A percentile compares a stretch with the other conserved stretches of the same genome.
Evolutionary conservation across 37 sponge, comb jelly and placozoan genomes (phyloP).

Genomic region (Mnemiopsis leidyi): DNA sequence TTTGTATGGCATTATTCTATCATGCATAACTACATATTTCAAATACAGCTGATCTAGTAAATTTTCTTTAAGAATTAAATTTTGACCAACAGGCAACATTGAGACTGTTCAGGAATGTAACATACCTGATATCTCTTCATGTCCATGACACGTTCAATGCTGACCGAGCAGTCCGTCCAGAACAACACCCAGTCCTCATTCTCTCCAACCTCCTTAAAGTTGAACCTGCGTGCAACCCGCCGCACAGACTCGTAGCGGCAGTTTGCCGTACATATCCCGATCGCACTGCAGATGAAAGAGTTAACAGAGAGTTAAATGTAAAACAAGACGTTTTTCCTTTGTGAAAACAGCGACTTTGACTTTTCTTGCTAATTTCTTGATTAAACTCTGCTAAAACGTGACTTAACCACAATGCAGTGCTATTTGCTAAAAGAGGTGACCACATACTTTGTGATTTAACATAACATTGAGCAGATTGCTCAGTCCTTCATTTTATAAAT

Average conservation of each 20-base stretch:
- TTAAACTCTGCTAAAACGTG: constrained; percentile 84
- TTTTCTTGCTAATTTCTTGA: constrained; percentile 89
- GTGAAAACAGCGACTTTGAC: background rate
- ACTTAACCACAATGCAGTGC: constrained; percentile 67
- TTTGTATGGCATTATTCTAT: too few species aligned
- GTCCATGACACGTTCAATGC: constrained; percentile 81
- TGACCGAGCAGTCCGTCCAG: constrained; percentile 90
- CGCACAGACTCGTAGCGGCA: constrained; percentile 71
- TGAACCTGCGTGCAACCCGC: constrained; percentile 79
- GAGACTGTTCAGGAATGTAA: too few species aligned
- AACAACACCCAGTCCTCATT: constrained; percentile 87
- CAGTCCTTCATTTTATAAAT: too few species aligned
- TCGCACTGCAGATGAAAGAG: background rate
- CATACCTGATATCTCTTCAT: constrained; percentile 93
- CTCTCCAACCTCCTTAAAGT: constrained; percentile 75
- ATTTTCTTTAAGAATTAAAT: too few species aligned
- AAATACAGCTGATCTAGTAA: too few species aligned
- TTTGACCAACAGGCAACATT: too few species aligned
- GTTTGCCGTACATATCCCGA: constrained; percentile 59
- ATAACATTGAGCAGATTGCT: too few species aligned
- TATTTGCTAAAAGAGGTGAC: background rate
- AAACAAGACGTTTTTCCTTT: too few species aligned
- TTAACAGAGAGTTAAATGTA: too few species aligned
- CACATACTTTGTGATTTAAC: too few species aligned
- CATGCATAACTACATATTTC: too few species aligned